These are phyloP conservation scores for Sthenelais limicola DNA, from an alignment of 2,888 invertebrate species.

Conservation along the genomic window DNA sequence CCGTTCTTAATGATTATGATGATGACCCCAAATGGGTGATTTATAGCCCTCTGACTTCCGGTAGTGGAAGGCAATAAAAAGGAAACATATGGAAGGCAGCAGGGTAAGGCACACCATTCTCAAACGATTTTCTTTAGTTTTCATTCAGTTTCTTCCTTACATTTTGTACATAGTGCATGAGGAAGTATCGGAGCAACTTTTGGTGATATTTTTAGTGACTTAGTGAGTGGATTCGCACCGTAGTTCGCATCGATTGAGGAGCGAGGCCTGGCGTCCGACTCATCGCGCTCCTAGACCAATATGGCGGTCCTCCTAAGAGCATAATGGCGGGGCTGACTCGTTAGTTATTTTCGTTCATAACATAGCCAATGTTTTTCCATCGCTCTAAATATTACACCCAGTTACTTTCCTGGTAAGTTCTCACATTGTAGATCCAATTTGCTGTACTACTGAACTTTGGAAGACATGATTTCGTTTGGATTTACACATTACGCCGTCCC, in stretches of 20 bases:
- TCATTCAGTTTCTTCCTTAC: conserved; percentile 9
- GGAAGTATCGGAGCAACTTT: neutral
- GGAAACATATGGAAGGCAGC: conserved; percentile 19
- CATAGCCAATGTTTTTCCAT: neutral
- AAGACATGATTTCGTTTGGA: too few relatives aligned
- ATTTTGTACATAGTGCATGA: neutral
- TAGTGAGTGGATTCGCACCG: neutral
- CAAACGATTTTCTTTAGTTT: conserved; percentile 8
- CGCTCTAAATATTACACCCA: too few relatives aligned
- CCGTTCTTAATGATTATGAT: conserved; percentile 37
- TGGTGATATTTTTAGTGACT: conserved; percentile 10
- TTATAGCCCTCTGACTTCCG: conserved; percentile 38
- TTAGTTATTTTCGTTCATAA: conserved; percentile 2
- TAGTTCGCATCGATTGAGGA: conserved; percentile 8
- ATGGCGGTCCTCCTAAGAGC: conserved; percentile 7
- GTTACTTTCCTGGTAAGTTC: too few relatives aligned
- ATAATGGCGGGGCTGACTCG: neutral
- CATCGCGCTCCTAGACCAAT: neutral
- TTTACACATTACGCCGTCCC: too few relatives aligned
- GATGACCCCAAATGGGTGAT: conserved; percentile 39
- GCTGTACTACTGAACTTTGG: too few relatives aligned
- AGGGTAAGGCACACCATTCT: conserved; percentile 25
- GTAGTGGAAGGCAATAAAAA: conserved; percentile 38
- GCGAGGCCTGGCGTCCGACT: neutral
- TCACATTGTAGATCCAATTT: too few relatives aligned